A percentile compares a stretch with the other conserved stretches of the same genome.
These are phyloP conservation scores for Corapipo altera DNA, from an alignment of 2,113 vertebrate genomes.

Conservation along the genomic window DNA sequence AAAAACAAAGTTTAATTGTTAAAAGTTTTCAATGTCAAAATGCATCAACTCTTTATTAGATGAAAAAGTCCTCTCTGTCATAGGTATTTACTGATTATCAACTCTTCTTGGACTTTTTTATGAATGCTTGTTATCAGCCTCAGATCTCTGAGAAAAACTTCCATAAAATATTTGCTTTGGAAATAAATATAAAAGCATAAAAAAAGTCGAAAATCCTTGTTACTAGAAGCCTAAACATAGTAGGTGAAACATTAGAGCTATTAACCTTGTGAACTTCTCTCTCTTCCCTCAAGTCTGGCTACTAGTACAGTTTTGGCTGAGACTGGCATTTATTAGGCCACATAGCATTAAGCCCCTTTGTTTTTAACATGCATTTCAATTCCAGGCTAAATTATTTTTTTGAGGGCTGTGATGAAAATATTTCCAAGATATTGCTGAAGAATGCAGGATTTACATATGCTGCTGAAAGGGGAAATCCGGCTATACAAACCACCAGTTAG, in stretches of 20 bases:
- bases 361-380: background rate
- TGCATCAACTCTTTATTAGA: background rate
- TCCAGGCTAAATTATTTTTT: background rate
- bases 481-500: background rate
- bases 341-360: background rate
- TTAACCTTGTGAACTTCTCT: background rate
- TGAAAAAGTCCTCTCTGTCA: background rate
- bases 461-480: background rate
- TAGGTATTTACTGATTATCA: background rate
- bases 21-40: conserved; percentile 32
- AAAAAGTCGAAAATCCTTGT: conserved; percentile 34
- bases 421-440: background rate
- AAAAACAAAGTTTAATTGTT: conserved; percentile 54
- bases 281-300: background rate
- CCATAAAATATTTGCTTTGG: conserved; percentile 77
- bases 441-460: background rate
- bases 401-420: background rate
- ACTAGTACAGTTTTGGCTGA: background rate
- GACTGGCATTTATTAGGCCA: background rate
- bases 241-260: background rate
- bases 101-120: background rate
- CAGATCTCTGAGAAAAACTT: conserved; percentile 33
- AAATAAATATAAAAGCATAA: conserved; percentile 76
- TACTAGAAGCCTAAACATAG: background rate
- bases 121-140: background rate